Base-by-base conservation (phyloP, 2,113 vertebrate genomes). In the Himantopus leucocephalus region DNA sequence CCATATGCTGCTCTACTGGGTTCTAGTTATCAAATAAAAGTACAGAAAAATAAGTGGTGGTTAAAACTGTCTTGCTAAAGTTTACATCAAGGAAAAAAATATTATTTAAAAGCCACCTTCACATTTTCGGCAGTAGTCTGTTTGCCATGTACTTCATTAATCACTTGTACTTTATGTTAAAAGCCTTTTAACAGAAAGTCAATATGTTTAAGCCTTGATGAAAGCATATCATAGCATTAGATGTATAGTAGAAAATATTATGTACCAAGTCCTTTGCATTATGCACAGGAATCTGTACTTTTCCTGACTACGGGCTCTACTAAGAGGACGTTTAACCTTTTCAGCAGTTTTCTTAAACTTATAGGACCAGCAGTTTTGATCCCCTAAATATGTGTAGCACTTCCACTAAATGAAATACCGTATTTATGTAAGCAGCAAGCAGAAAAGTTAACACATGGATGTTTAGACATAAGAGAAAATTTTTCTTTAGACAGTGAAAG, bases 1-100 rank as follows among this genome's bases (percentile, higher is more conserved):
- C 97, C 96, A 94, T 95, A 94, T 97, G 95, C 22, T 96, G 86
- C 89, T 97, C 94, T 85, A 82, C 94, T 97, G 88, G 96, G 94
- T 95, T 97, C 88, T 96, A 96, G 96, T 98, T 98, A 97, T 98
- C 97, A 98, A 95, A 98, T 94, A 97, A 96, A 97, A 97, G 96
- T 79, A 97, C 39, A 77, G 94, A 96, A 97, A 97, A 98, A 89
- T 90, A 96, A 95, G 72, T 91, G 37, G 66, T 96, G n/a, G 80
- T 95, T 97, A 93, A 97, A 97, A 97, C 81, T 96, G 93, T 85
- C 88, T 96, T 87, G 91, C 85, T 97, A 88, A 96, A 97, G 88
- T 97, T 97, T 94, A 95, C 90, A 80, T 43, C 3, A 14, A 81
- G 64, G 56, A 70, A 91, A 92, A 96, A 73, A 95, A 77, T 75